A percentile compares a stretch with the other conserved stretches of the same genome.
Conservation (phyloP, 2,113 vertebrate genomes). For the Eulemur macaco region DNA sequence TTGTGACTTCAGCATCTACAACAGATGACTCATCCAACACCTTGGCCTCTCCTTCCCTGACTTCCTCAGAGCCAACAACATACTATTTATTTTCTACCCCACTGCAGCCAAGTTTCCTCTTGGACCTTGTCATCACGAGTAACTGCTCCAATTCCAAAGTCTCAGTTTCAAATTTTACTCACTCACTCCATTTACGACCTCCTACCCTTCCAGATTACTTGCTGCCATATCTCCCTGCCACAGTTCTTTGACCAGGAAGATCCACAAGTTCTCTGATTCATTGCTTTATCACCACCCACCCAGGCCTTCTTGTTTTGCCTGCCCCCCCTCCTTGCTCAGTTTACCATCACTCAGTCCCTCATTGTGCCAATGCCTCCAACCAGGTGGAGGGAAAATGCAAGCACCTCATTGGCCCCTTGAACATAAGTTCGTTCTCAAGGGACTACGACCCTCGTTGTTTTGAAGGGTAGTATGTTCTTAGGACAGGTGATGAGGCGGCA, state of each 20-base stretch:
- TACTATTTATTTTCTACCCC: background rate
- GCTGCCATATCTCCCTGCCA: background rate
- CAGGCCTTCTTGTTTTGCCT: background rate
- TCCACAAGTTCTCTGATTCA: background rate
- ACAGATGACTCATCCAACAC: background rate
- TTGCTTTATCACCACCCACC: background rate
- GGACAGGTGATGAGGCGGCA: background rate
- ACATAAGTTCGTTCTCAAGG: background rate
- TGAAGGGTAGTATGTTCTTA: background rate
- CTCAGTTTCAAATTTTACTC: conserved; percentile 9
- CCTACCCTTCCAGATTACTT: background rate
- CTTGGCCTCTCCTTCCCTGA: background rate
- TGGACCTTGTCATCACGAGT: conserved; percentile 39
- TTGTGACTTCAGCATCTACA: conserved; percentile 12
- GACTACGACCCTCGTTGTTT: background rate
- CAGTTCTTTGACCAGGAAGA: background rate
- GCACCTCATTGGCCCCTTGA: background rate
- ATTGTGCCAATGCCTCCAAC: background rate
- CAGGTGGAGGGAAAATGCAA: background rate
- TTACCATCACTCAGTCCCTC: background rate
- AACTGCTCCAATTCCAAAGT: background rate
- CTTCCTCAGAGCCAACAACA: conserved; percentile 3
- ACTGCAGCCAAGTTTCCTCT: conserved; percentile 36
- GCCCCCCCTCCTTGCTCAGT: background rate
- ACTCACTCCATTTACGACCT: background rate